These are phyloP conservation scores for Centropus bengalensis DNA, from an alignment of 2,113 vertebrate genomes.

Conservation along the genomic window DNA sequence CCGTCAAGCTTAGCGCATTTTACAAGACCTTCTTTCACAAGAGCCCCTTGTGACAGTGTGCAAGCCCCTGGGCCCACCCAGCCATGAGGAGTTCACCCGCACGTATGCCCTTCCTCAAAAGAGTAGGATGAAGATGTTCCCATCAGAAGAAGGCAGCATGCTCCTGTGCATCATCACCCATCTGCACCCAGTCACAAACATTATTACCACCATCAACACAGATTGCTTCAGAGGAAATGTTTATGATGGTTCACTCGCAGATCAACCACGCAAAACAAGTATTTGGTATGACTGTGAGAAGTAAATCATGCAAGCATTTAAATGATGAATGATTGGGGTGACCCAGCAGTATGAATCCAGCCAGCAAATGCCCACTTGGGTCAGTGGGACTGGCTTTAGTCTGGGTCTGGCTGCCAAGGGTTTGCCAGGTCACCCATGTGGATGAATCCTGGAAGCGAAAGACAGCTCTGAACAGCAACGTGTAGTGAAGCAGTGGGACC, in stretches of 20 bases:
- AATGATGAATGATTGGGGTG: background rate
- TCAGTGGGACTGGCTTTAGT: background rate
- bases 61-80: background rate
- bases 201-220: background rate
- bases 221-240: background rate
- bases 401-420: too few relatives aligned
- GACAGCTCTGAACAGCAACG: rapidly evolving
- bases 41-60: rapidly evolving
- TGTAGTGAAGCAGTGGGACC: rapidly evolving
- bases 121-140: background rate
- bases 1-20: background rate
- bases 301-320: background rate
- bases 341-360: background rate
- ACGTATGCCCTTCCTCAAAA: background rate
- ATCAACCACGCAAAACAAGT: background rate
- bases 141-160: background rate
- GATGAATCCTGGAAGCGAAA: background rate
- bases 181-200: background rate
- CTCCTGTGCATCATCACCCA: background rate
- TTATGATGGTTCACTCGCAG: background rate
- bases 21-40: background rate
- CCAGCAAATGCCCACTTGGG: rapidly evolving
- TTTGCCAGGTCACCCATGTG: rapidly evolving
- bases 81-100: background rate
- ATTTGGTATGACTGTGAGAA: background rate